phyloP scores from a whole-genome alignment of 2,888 invertebrate genomes.

The Tortrix viridana region DNA sequence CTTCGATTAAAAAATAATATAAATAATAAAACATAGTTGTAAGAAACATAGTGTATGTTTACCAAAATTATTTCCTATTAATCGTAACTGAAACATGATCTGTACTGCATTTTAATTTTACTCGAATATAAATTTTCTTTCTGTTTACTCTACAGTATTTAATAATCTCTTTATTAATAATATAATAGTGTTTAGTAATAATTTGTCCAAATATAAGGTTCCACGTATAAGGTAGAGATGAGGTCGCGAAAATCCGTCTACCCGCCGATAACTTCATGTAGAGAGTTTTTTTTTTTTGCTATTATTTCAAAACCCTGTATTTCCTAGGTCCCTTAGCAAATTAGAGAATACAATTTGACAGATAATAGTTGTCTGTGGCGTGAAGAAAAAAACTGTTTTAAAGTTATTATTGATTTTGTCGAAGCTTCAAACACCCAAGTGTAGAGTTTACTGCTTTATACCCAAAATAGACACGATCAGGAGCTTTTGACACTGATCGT shows the following conservation, averaged over 20 bases:
- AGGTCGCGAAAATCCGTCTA: constrained; percentile 62
- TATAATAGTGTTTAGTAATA: constrained; percentile 34
- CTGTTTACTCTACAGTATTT: constrained; percentile 39
- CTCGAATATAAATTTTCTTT: constrained; percentile 54
- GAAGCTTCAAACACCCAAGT: too few relatives aligned
- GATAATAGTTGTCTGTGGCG: constrained; percentile 52
- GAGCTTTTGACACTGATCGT: too few relatives aligned
- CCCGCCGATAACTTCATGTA: constrained; percentile 50
- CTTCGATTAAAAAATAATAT: constrained; percentile 56
- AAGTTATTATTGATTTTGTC: too few relatives aligned
- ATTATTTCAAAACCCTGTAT: constrained; percentile 72
- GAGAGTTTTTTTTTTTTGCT: constrained; percentile 43
- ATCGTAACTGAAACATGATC: constrained; percentile 39
- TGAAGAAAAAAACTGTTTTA: background rate
- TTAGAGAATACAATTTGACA: constrained; percentile 67
- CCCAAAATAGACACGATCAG: too few relatives aligned
- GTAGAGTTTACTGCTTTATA: too few relatives aligned
- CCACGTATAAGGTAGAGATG: constrained; percentile 53
- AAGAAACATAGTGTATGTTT: constrained; percentile 44
- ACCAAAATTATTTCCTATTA: constrained; percentile 31
- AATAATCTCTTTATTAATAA: constrained; percentile 40
- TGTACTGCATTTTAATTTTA: constrained; percentile 47
- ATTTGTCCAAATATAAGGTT: constrained; percentile 37
- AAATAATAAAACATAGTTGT: constrained; percentile 54
- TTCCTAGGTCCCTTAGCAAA: constrained; percentile 78